Conservation (phyloP, 1,140 invertebrate species). For the Brachionus calyciflorus region DNA sequence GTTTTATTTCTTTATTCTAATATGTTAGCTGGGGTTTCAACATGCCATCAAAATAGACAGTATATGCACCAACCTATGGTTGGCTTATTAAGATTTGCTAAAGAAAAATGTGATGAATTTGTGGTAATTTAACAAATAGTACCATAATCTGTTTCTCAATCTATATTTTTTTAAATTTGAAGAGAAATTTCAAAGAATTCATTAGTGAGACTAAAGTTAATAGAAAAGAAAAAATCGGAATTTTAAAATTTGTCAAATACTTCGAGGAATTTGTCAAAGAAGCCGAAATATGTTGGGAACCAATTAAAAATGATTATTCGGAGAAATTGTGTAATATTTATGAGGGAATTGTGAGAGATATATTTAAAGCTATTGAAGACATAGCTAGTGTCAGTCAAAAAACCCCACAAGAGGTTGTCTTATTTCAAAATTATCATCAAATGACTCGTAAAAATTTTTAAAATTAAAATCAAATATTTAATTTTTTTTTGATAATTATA, state of each 20-base stretch:
- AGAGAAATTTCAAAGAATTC: slow-evolving; percentile 74
- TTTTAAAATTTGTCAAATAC: slow-evolving; percentile 83
- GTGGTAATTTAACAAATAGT: slow-evolving; percentile 4
- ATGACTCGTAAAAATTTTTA: slow-evolving; percentile 67
- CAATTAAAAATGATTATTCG: slow-evolving; percentile 31
- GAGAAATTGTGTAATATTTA: slow-evolving; percentile 79
- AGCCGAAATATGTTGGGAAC: slow-evolving; percentile 40
- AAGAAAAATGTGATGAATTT: slow-evolving; percentile 35
- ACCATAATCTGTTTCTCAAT: background rate
- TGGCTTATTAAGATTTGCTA: slow-evolving; percentile 34
- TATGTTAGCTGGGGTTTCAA: background rate
- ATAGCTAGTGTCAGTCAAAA: slow-evolving; percentile 82
- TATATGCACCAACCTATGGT: slow-evolving; percentile 43
- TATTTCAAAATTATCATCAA: slow-evolving; percentile 92
- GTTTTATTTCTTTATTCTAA: slow-evolving; percentile 37
- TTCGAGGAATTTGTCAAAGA: slow-evolving; percentile 65
- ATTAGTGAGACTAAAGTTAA: slow-evolving; percentile 72
- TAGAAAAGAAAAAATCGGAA: slow-evolving; percentile 80
- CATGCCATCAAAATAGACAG: slow-evolving; percentile 6
- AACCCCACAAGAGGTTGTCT: slow-evolving; percentile 87
- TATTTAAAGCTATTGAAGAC: slow-evolving; percentile 78
- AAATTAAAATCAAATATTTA: background rate
- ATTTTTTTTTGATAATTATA: background rate
- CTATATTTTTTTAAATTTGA: slow-evolving; percentile 47
- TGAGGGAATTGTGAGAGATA: slow-evolving; percentile 74